Evolutionary conservation across 2,113 vertebrate genomes (phyloP).

Genomic region (Ptyas mucosa): DNA sequence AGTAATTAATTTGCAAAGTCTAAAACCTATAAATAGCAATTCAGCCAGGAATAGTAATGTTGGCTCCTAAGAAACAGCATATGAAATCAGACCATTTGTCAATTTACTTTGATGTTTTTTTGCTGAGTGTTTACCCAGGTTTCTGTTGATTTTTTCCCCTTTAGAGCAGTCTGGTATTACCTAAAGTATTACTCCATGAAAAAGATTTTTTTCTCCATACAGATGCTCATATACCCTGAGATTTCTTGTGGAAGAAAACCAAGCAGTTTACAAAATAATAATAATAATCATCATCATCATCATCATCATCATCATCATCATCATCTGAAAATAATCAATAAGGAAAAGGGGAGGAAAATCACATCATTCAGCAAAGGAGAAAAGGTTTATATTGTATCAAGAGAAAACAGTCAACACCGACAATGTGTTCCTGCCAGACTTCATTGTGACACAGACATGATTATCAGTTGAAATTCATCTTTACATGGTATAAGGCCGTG

Average conservation of each 20-base stretch:
- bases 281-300: too few species aligned
- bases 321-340: background rate
- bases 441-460: background rate
- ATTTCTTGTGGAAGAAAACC: background rate
- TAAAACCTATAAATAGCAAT: constrained; percentile 36
- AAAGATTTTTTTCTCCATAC: background rate
- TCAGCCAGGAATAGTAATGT: constrained; percentile 22
- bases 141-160: background rate
- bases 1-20: constrained; percentile 40
- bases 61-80: background rate
- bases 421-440: background rate
- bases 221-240: background rate
- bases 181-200: background rate
- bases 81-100: background rate
- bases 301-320: too few species aligned
- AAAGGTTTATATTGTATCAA: background rate
- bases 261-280: background rate
- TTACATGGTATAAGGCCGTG: background rate
- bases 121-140: background rate
- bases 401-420: background rate
- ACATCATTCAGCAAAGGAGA: background rate
- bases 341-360: background rate
- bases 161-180: background rate
- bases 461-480: background rate
- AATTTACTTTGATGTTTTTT: background rate